phyloP scores from a whole-genome alignment of 1,140 invertebrate genomes.

The Piezodorus guildinii region DNA sequence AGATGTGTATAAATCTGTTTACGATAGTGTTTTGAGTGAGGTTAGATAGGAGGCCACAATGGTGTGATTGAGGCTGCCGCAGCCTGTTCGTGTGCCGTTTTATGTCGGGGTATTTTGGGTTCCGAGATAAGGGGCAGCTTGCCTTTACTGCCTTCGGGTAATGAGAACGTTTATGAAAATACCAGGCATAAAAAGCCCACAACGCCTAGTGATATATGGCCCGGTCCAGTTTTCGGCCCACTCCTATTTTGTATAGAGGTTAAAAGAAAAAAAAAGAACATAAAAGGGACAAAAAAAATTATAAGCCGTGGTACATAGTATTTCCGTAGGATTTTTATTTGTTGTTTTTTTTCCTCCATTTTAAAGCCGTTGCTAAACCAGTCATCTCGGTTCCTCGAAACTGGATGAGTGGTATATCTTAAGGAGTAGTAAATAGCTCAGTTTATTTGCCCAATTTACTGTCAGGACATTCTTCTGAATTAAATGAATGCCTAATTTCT shows the following conservation, averaged over 20 bases:
- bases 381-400: background rate
- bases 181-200: background rate
- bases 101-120: background rate
- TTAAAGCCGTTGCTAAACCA: background rate
- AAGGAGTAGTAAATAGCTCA: background rate
- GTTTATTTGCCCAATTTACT: background rate
- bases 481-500: too few relatives aligned
- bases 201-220: background rate
- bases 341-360: background rate
- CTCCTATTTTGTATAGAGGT: background rate
- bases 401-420: background rate
- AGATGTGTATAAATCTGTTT: too few relatives aligned
- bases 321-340: background rate
- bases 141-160: background rate
- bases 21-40: too few relatives aligned
- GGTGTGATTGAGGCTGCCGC: too few relatives aligned
- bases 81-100: background rate
- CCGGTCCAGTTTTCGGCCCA: slow-evolving; percentile 4
- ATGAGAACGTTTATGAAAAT: slow-evolving; percentile 9
- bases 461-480: too few relatives aligned
- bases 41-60: too few relatives aligned
- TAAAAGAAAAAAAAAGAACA: background rate
- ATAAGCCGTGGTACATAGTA: background rate
- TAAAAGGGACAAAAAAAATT: background rate
- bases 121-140: background rate